Evolutionary conservation across 2,797 vertebrate genomes (phyloP).

Genomic region (Mormyrops attenuatus): DNA sequence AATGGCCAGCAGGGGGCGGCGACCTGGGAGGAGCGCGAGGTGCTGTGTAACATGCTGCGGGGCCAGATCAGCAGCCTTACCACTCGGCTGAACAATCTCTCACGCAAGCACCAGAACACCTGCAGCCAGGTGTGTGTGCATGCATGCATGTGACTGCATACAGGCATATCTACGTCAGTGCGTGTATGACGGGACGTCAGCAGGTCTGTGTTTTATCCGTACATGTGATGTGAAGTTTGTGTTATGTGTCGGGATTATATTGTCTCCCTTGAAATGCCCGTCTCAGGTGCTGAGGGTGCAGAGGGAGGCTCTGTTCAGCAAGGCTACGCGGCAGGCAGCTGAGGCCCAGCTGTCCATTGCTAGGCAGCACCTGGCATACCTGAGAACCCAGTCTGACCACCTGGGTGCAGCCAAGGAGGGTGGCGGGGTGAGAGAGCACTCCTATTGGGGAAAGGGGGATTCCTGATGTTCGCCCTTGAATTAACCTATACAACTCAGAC

Average conservation of each 20-base stretch:
- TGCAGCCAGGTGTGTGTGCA: background rate
- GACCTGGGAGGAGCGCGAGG: background rate
- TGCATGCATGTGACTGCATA: background rate
- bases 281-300: constrained; percentile 53
- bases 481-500: background rate
- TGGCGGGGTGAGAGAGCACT: background rate
- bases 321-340: constrained; percentile 59
- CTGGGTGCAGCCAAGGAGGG: background rate
- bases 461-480: background rate
- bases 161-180: background rate
- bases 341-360: constrained; percentile 51
- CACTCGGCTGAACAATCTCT: constrained; percentile 46
- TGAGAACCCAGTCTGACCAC: constrained; percentile 36
- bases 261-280: background rate
- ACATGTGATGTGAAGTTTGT: background rate
- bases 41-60: background rate
- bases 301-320: constrained; percentile 66
- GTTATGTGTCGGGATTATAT: background rate
- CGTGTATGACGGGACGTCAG: background rate
- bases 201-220: background rate
- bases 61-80: background rate
- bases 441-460: background rate
- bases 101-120: constrained; percentile 50
- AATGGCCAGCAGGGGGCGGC: background rate
- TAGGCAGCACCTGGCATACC: constrained; percentile 54